Conservation (phyloP, 1,140 invertebrate species). For the Wasmannia auropunctata region DNA sequence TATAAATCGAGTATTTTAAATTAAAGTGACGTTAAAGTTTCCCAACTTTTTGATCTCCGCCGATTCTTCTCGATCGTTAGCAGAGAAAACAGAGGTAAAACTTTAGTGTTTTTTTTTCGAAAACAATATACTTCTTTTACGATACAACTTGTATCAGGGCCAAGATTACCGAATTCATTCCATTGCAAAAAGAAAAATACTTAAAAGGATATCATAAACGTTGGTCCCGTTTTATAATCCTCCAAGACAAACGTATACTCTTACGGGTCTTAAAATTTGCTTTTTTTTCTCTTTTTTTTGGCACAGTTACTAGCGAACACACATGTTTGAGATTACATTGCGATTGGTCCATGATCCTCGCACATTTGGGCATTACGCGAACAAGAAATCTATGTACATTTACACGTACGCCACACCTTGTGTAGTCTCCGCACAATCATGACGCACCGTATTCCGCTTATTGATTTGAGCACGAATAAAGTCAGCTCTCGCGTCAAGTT, state of each 20-base stretch:
- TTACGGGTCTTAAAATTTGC: slow-evolving; percentile 65
- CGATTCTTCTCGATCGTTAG: background rate
- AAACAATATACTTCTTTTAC: slow-evolving; percentile 5
- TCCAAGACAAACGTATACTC: slow-evolving; percentile 60
- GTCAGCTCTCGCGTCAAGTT: slow-evolving; percentile 6
- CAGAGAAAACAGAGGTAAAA: background rate
- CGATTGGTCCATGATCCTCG: slow-evolving; percentile 54
- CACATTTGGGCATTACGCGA: background rate
- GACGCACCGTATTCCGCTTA: slow-evolving; percentile 4
- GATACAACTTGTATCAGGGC: slow-evolving; percentile 4
- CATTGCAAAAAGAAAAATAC: background rate
- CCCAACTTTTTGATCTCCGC: background rate
- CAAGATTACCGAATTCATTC: slow-evolving; percentile 21
- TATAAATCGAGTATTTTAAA: slow-evolving; percentile 5
- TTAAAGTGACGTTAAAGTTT: background rate
- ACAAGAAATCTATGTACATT: slow-evolving; percentile 13
- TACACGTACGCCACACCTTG: slow-evolving; percentile 4
- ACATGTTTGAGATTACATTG: slow-evolving; percentile 67
- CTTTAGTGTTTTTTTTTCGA: background rate
- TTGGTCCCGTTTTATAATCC: slow-evolving; percentile 76
- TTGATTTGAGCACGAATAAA: slow-evolving; percentile 37
- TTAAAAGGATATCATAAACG: slow-evolving; percentile 27
- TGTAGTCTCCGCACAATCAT: background rate
- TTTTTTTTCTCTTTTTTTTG: slow-evolving; percentile 66
- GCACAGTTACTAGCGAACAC: slow-evolving; percentile 77